Evolutionary conservation across 2,888 invertebrate genomes (phyloP), one percentile per base, ranked within the genome.

Genomic region (Lycia hirtaria): DNA sequence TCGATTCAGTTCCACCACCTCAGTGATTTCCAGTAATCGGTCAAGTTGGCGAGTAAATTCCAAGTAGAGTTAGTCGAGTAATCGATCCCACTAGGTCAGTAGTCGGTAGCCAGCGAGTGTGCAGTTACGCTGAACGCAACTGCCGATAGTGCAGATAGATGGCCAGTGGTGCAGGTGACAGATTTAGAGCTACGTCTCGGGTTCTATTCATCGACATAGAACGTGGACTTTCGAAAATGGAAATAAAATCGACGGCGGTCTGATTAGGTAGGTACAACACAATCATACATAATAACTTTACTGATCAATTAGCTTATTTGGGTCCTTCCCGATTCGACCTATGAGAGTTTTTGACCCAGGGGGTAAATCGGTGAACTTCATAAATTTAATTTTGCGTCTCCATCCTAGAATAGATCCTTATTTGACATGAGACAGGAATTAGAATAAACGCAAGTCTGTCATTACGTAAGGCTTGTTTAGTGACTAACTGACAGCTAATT

Each of bases 141-240:
- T 40, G 50, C 32, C 57, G 52, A 58, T 58, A 52, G 48, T 41
- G 28, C 52, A 43, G 52, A 58, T 53, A 48, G 48, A 58, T 58
- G 24, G 52, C 37, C 52, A 43, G 32, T 43, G 43, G 48, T 52
- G 48, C 48, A 52, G 48, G 52, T 35, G 47, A 52, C 57, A 43
- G 47, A 41, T 43, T 43, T 52, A 53, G 30, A 43, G 43, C 10
- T 14, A 17, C n/a, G 40, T 6, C 20, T n/a, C 19, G 19, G 38
- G 15, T 9, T n/a, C 30, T n/a, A 37, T 37, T n/a, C 28, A 10
- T 20, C 15, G 37, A 37, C 37, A 37, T 33, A 19, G 44, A 52
- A 37, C 3, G 28, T 9, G 7, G 10, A 14, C 24, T 15, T 38
- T 24, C 0, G 15, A 26, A 26, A 10, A 15, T 24, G n/a, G 9